Evolutionary conservation across 2,797 vertebrate species (phyloP), one percentile per base, ranked within the genome.

Genomic region (Xyrichtys novacula): DNA sequence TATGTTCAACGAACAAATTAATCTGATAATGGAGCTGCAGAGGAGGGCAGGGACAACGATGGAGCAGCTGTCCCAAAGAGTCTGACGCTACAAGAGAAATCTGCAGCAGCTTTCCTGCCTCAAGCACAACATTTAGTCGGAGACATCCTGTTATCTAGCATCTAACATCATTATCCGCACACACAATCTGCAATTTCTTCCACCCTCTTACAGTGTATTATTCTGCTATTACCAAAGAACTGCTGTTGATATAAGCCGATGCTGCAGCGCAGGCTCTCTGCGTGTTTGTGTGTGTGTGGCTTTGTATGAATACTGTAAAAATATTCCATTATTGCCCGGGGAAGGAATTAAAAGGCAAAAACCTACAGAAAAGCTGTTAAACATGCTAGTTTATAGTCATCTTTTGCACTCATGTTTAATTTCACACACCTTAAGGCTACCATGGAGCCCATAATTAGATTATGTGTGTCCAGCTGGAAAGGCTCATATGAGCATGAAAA

Each of bases 141-240:
- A 78, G 55, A 75, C 70, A 78, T 83, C 71, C 70, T 80, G 59
- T 88, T 89, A 89, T 91, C 85, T 71, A 38, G 65, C 72, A 82
- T 90, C 82, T 88, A 87, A 87, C 70, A 66, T 60, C 65, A 82
- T 89, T 92, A 90, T 89, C 85, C 78, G 26, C 47, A 65, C 57
- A 75, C 57, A 70, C 74, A 78, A 90, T 90, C 88, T 83, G 70
- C 58, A 81, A 75, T 65, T 65, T 48, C 59, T 66, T 64, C 49
- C 64, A 70, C 42, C 55, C 59, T 53, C 64, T 54, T 28, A 3
- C 32, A 65, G 67, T 85, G 73, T 74, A 67, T 78, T 80, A 76
- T 78, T 65, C 69, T 77, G 64, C 47, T 26, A 80, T 85, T 84
- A 85, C 66, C 26, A 58, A 61, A 53, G 44, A 83, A 73, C 50